Evolutionary conservation across 2,113 vertebrate genomes (phyloP).

Genomic region (Sciurus niger): DNA sequence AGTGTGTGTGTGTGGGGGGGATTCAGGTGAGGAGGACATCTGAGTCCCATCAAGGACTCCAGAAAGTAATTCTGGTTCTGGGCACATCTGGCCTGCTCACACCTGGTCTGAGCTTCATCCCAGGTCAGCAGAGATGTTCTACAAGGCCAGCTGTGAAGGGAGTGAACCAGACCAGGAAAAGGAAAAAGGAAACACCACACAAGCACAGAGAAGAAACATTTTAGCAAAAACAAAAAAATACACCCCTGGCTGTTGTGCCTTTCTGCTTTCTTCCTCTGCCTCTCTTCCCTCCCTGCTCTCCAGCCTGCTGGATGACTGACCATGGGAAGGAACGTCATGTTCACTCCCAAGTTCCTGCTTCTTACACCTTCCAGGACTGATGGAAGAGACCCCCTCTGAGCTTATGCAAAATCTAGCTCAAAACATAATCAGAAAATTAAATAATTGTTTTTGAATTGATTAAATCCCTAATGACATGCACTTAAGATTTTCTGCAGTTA

Average conservation of each 20-base stretch:
- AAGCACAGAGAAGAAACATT: background rate
- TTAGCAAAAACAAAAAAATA: background rate
- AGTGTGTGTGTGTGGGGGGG: too few species aligned
- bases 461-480: background rate
- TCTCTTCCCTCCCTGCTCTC: background rate
- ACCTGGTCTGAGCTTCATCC: background rate
- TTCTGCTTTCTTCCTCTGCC: background rate
- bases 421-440: slow-evolving; percentile 15
- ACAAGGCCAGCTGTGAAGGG: background rate
- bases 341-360: background rate
- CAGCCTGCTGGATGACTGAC: background rate
- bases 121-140: background rate
- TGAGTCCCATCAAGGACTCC: background rate
- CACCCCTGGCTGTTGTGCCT: background rate
- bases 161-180: background rate
- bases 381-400: background rate
- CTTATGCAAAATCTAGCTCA: background rate
- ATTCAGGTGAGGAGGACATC: background rate
- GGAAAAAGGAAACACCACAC: background rate
- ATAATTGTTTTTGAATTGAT: slow-evolving; percentile 34
- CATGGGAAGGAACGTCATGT: background rate
- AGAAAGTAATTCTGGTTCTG: background rate
- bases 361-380: background rate
- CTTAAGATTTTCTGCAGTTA: background rate
- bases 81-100: background rate